phyloP scores from a whole-genome alignment of 2,797 vertebrate genomes.

The Dryobates pubescens region DNA sequence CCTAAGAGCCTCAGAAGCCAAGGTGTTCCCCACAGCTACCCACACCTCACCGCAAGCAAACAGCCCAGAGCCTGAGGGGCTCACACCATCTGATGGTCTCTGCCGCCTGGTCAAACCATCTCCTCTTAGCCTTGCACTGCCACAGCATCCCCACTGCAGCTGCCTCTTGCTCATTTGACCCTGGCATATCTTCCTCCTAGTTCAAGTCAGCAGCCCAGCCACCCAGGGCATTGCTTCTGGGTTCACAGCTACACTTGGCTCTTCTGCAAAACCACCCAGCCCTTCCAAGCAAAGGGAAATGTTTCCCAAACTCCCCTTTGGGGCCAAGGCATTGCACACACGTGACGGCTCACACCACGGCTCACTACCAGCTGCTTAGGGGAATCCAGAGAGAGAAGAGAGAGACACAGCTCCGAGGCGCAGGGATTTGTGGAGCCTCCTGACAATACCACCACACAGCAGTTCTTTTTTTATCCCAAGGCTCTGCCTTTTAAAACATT shows the following conservation, averaged over 20 bases:
- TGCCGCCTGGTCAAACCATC: rapidly evolving
- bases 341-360: neutral
- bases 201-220: neutral
- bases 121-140: neutral
- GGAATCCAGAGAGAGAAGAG: conserved; percentile 18
- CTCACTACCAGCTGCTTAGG: conserved; percentile 18
- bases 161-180: neutral
- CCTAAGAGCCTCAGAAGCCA: neutral
- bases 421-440: conserved; percentile 49
- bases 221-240: neutral
- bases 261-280: neutral
- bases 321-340: neutral
- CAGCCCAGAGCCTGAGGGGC: neutral
- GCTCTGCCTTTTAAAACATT: conserved; percentile 47
- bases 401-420: neutral
- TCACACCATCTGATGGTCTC: neutral
- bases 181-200: rapidly evolving
- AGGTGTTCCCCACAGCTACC: neutral
- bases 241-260: neutral
- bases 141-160: neutral
- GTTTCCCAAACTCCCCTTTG: neutral
- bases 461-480: conserved; percentile 54
- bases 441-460: conserved; percentile 36
- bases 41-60: rapidly evolving
- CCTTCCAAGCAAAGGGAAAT: neutral